phyloP scores from a whole-genome alignment of 2,888 invertebrate genomes.

The Cataglyphis livida region DNA sequence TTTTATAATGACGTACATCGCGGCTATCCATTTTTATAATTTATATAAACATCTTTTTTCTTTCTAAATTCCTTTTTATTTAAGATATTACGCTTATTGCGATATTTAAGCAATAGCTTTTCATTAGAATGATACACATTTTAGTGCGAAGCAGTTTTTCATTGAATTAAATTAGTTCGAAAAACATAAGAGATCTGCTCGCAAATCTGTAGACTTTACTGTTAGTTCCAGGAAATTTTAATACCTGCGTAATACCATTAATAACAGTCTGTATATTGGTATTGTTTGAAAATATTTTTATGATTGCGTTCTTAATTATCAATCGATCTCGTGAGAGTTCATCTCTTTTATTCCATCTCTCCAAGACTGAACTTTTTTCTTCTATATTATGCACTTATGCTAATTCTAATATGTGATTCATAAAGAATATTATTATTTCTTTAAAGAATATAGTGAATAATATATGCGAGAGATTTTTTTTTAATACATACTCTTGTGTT shows the following conservation, averaged over 20 bases:
- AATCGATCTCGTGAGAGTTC: not conserved
- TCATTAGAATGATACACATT: not conserved
- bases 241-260: not conserved
- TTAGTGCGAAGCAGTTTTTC: not conserved
- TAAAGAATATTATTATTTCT: not conserved
- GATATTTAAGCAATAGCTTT: not conserved
- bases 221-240: constrained; percentile 11
- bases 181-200: not conserved
- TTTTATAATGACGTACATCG: too few species aligned
- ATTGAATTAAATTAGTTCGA: not conserved
- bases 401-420: not conserved
- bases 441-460: not conserved
- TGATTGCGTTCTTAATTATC: constrained; percentile 2
- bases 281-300: constrained; percentile 24
- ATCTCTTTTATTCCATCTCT: constrained; percentile 5
- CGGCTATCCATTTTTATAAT: not conserved
- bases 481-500: not conserved
- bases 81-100: not conserved
- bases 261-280: not conserved
- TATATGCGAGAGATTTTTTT: not conserved
- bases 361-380: not conserved
- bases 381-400: not conserved
- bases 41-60: not conserved
- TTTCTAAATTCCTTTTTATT: not conserved
- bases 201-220: not conserved